Evolutionary conservation across 2,797 vertebrate genomes (phyloP).

Genomic region (Anisognathus igniventris): DNA sequence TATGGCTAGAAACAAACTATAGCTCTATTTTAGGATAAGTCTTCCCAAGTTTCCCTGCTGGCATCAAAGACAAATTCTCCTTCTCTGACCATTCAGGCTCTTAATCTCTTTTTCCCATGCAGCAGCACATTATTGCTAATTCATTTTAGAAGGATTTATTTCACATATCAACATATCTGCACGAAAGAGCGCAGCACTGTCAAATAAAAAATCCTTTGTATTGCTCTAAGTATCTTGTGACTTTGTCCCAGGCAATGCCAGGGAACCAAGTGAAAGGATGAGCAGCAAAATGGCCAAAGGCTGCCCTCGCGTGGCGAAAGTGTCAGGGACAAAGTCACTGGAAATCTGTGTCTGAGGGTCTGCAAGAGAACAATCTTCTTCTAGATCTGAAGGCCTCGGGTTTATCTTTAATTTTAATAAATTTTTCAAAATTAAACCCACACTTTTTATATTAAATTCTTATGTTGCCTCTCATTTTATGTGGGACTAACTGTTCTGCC

Average conservation of each 20-base stretch:
- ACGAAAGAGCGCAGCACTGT: neutral
- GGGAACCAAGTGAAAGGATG: neutral
- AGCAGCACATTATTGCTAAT: neutral
- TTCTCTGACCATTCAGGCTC: neutral
- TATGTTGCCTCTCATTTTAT: neutral
- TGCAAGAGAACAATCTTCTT: neutral
- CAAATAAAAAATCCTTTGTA: neutral
- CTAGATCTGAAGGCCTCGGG: neutral
- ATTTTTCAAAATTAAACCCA: accelerated
- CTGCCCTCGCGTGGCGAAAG: constrained; percentile 45
- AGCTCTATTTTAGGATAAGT: neutral
- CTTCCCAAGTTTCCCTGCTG: neutral
- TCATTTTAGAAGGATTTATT: neutral
- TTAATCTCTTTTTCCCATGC: neutral
- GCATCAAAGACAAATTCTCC: neutral
- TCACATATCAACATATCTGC: neutral
- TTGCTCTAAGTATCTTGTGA: neutral
- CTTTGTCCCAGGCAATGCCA: neutral
- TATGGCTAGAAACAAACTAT: neutral
- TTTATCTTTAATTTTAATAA: neutral
- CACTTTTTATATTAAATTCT: neutral
- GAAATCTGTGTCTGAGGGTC: accelerated
- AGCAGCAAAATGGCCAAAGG: neutral
- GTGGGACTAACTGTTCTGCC: neutral
- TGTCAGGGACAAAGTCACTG: neutral